These are phyloP conservation scores for Zoroaster sp. DNA, from an alignment of 53 echinoderm and acorn worm species.

Conservation along the genomic window DNA sequence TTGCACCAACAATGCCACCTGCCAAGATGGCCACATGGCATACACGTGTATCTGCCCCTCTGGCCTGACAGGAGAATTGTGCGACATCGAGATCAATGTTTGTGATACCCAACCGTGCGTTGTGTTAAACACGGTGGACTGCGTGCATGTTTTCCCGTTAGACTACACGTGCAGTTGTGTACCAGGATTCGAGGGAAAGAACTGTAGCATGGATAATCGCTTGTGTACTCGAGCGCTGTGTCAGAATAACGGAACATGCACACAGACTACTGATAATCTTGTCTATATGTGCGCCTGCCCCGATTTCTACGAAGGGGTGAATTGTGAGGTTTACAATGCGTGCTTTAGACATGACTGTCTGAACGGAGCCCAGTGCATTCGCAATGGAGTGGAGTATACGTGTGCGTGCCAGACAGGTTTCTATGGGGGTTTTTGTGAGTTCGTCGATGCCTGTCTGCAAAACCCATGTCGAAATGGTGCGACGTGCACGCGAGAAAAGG, in stretches of 20 bases:
- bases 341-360: constrained; percentile 78
- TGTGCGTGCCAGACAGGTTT: constrained; percentile 68
- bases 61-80: constrained; percentile 72
- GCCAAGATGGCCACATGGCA: constrained; percentile 85
- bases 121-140: constrained; percentile 52
- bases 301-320: constrained; percentile 83
- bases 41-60: constrained; percentile 86
- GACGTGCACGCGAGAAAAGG: constrained; percentile 51
- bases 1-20: constrained; percentile 79
- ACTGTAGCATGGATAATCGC: constrained; percentile 76
- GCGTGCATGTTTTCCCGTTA: constrained; percentile 74
- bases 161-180: constrained; percentile 79
- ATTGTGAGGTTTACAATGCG: constrained; percentile 85
- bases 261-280: constrained; percentile 69
- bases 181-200: constrained; percentile 87
- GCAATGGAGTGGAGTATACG: constrained; percentile 66
- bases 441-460: constrained; percentile 68
- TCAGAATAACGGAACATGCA: constrained; percentile 78
- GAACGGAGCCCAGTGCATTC: constrained; percentile 70
- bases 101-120: constrained; percentile 80
- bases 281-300: constrained; percentile 79
- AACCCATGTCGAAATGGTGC: constrained; percentile 77
- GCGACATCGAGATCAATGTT: constrained; percentile 74
- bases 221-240: constrained; percentile 83
- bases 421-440: constrained; percentile 76